These are phyloP conservation scores for Hydriomena furcata DNA, from an alignment of 2,888 invertebrate species.

Conservation along the genomic window DNA sequence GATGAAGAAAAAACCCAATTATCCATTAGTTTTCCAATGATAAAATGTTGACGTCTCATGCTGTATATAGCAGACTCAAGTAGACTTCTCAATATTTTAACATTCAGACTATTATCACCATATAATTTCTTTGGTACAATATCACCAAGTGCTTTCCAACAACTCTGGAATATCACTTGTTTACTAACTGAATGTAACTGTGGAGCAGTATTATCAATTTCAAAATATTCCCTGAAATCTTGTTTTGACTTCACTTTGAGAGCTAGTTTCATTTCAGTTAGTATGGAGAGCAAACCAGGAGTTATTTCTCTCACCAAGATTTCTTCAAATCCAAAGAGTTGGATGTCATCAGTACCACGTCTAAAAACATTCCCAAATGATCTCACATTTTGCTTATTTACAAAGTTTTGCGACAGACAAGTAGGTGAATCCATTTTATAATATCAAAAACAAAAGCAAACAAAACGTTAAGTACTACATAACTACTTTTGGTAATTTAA, in stretches of 20 bases:
- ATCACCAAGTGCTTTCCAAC: constrained; percentile 52
- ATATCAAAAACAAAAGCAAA: too few species aligned
- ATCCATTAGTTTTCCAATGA: constrained; percentile 44
- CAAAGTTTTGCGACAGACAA: constrained; percentile 65
- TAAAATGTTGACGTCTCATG: constrained; percentile 68
- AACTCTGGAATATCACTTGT: constrained; percentile 50
- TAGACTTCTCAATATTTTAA: constrained; percentile 57
- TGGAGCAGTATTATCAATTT: constrained; percentile 21
- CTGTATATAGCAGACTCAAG: constrained; percentile 56
- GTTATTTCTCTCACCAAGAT: constrained; percentile 46
- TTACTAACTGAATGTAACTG: constrained; percentile 53
- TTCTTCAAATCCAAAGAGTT: constrained; percentile 44
- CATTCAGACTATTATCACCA: constrained; percentile 59
- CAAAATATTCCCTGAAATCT: constrained; percentile 62
- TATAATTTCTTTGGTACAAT: constrained; percentile 62
- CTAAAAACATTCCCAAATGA: constrained; percentile 55
- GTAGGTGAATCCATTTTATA: constrained; percentile 51
- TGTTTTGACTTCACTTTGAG: constrained; percentile 47
- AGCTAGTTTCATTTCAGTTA: constrained; percentile 53
- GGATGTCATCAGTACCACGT: constrained; percentile 31
- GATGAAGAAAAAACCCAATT: constrained; percentile 59
- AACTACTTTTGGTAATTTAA: too few species aligned
- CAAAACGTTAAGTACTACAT: too few species aligned
- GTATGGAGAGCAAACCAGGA: constrained; percentile 42
- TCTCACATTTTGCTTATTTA: too few species aligned